Evolutionary conservation across 2,113 vertebrate genomes (phyloP).

Genomic region (Microcebus lehilahytsara): DNA sequence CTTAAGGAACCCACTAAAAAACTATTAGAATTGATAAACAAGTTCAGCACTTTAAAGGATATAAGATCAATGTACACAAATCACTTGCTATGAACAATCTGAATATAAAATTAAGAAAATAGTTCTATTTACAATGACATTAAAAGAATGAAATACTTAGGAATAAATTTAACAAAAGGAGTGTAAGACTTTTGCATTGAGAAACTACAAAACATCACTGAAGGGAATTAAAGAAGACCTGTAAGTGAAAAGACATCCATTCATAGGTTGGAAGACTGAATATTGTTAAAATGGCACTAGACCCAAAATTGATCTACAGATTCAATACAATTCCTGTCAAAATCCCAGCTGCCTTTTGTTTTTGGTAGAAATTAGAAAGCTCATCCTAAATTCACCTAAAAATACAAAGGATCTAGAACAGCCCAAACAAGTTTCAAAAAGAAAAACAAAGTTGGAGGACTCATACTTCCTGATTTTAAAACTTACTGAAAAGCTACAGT

Average conservation of each 20-base stretch:
- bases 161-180: not conserved
- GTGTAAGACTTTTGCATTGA: not conserved
- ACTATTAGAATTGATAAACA: not conserved
- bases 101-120: not conserved
- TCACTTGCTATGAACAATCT: not conserved
- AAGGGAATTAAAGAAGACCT: not conserved
- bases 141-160: not conserved
- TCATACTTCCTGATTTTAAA: not conserved
- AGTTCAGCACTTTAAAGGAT: not conserved
- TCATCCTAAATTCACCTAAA: not conserved
- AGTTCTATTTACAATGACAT: not conserved
- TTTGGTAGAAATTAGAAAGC: not conserved
- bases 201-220: not conserved
- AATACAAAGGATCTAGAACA: not conserved
- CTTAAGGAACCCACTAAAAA: not conserved
- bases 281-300: not conserved
- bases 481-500: not conserved
- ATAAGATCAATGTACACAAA: not conserved
- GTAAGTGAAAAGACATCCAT: not conserved
- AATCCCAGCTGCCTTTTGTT: not conserved
- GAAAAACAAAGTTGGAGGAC: not conserved
- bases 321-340: not conserved
- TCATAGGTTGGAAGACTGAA: not conserved
- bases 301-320: not conserved
- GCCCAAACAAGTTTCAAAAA: not conserved